These are phyloP conservation scores for Manis crassicaudata DNA, from an alignment of 2,797 vertebrate genomes.

Conservation along the genomic window DNA sequence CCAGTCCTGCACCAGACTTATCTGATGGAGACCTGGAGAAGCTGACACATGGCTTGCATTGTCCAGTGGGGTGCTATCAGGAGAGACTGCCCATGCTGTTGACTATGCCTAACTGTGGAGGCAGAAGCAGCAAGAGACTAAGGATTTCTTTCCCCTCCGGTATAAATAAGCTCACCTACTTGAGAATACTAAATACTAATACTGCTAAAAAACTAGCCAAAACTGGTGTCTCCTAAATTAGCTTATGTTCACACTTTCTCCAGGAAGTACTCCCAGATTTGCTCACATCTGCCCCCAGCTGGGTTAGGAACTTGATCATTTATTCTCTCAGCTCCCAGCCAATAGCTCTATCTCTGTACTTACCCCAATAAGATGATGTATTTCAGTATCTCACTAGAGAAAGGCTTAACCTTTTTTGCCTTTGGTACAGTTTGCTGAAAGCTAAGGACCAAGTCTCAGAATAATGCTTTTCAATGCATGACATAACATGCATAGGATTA, in stretches of 20 bases:
- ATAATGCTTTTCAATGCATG: slow-evolving; percentile 48
- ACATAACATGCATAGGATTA: slow-evolving; percentile 48
- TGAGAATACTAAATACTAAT: background rate
- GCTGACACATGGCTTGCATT: background rate
- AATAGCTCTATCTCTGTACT: background rate
- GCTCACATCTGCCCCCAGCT: background rate
- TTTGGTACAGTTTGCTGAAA: background rate
- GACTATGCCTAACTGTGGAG: background rate
- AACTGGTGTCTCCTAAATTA: slow-evolving; percentile 41
- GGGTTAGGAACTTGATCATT: background rate
- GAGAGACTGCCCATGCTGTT: background rate
- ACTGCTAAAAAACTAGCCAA: background rate
- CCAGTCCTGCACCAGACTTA: background rate
- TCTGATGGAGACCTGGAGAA: background rate
- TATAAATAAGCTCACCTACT: slow-evolving; percentile 25
- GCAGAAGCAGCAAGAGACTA: background rate
- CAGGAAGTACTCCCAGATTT: background rate
- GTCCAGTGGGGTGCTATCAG: background rate
- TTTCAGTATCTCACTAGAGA: background rate
- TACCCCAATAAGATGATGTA: background rate
- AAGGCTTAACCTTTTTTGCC: slow-evolving; percentile 3
- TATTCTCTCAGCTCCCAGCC: background rate
- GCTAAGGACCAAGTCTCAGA: background rate
- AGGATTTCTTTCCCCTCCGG: background rate
- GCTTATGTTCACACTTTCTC: background rate